Evolutionary conservation across 1,140 invertebrate genomes (phyloP), one percentile per base, ranked within the genome.

Genomic region (Manduca sexta): DNA sequence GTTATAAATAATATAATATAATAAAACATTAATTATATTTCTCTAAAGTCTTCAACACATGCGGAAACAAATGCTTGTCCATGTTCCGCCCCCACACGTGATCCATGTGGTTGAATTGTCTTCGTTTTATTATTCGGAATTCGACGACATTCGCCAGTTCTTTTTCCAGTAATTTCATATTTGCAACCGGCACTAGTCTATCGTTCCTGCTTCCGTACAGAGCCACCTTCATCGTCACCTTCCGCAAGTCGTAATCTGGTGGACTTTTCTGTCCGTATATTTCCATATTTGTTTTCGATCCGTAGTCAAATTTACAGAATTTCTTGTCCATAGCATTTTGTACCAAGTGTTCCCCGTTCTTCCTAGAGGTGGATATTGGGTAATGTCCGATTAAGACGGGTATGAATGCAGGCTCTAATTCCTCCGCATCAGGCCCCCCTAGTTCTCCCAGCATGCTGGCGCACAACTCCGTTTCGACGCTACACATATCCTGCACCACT

Each of bases 281-380:
- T n/a, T 50, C 41, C 3, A 77, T 34, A 68, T 92, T 91, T 13
- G 42, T 49, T 0, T 59, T 45, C 3, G 13, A 49, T 4, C 89
- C 89, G 49, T 87, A 88, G 56, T 91, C 88, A 53, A 71, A 89
- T 15, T 15, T 42, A 1, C 46, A 33, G 30, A 69, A 71, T n/a
- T 35, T 44, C 7, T 89, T 88, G 35, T 70, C 86, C 31, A 51
- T n/a, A 39, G 58, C 76, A 70, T 86, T 82, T 82, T 89, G 90
- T 0, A 74, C 73, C 41, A 82, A 91, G 69, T 92, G 91, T 6
- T 90, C 44, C 0, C 94, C 50, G 49, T 92, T 92, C 69, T 90
- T 89, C 2, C 88, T 88, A 2, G 93, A 93, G 2, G 52, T 54
- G 2, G 57, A 44, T 1, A 38, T 38, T 1, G 62, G 64, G 16